Conservation (phyloP, 2,888 invertebrate species). For the Myopa testacea region DNA sequence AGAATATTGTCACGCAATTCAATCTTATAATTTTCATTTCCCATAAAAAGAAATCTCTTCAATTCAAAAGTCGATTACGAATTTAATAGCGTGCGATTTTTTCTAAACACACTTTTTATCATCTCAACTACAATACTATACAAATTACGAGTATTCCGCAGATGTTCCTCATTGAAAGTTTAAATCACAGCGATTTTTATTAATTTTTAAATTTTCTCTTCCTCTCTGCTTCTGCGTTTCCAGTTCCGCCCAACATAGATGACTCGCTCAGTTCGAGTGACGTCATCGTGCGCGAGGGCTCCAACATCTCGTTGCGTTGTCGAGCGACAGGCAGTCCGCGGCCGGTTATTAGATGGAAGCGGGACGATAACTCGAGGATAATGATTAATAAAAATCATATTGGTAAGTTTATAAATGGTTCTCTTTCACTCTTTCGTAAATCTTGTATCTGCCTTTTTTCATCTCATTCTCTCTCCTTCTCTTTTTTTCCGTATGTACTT, state of each 20-base stretch:
- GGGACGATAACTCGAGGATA: slow-evolving; percentile 89
- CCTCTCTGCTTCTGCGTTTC: slow-evolving; percentile 47
- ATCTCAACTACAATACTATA: no score
- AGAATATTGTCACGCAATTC: no score
- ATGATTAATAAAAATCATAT: slow-evolving; percentile 86
- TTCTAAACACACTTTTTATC: no score
- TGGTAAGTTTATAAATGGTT: slow-evolving; percentile 71
- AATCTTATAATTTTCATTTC: no score
- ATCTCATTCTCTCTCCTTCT: not conserved
- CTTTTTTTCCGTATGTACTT: not conserved
- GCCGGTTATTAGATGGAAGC: slow-evolving; percentile 91
- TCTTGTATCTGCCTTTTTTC: not conserved
- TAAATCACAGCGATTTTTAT: no score
- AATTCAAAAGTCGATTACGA: no score
- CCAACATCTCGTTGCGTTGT: slow-evolving; percentile 89
- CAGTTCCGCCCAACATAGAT: slow-evolving; percentile 93
- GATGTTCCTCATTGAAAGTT: no score
- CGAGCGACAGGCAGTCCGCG: slow-evolving; percentile 89
- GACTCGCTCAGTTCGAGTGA: slow-evolving; percentile 89
- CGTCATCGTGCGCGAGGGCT: slow-evolving; percentile 88
- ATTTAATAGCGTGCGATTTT: no score
- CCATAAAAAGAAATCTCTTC: no score
- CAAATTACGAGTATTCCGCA: no score
- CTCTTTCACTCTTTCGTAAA: not conserved
- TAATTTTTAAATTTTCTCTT: not conserved